Conservation (phyloP, 2,113 vertebrate genomes). For the Daphoenositta chrysoptera region DNA sequence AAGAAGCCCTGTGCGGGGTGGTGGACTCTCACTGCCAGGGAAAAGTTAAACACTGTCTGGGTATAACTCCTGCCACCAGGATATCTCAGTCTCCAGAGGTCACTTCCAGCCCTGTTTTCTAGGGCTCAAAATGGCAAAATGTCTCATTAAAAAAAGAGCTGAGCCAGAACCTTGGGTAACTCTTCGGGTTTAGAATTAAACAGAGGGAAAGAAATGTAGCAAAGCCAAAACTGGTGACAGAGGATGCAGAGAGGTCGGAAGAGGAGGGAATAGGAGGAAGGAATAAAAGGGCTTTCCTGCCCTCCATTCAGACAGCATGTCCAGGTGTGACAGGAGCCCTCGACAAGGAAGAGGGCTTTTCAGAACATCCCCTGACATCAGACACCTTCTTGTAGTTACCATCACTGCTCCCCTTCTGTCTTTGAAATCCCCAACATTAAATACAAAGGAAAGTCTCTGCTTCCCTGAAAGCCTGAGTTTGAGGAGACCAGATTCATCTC, state of each 20-base stretch:
- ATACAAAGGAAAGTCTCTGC: not conserved
- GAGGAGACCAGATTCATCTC: not conserved
- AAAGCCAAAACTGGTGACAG: not conserved
- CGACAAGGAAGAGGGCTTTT: not conserved
- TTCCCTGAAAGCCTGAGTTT: not conserved
- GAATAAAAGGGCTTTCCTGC: not conserved
- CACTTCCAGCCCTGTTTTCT: not conserved
- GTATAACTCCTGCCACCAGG: not conserved
- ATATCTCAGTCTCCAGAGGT: not conserved
- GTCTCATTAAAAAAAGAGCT: not conserved
- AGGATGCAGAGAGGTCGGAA: not conserved
- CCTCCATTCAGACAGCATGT: not conserved
- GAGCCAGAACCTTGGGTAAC: not conserved
- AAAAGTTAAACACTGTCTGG: not conserved
- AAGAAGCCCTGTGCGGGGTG: not conserved
- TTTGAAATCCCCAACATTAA: not conserved
- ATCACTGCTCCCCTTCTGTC: not conserved
- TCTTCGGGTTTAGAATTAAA: not conserved
- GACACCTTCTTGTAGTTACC: not conserved
- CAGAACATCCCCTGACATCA: not conserved
- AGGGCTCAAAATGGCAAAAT: not conserved
- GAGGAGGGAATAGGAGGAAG: not conserved
- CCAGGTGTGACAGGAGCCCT: not conserved
- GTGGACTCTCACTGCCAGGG: not conserved
- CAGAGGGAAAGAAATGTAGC: not conserved